Percentiles rank a stretch among this genome's conserved stretches.
Evolutionary conservation across 2,113 vertebrate species (phyloP).

Genomic region (Apodemus speciosus): DNA sequence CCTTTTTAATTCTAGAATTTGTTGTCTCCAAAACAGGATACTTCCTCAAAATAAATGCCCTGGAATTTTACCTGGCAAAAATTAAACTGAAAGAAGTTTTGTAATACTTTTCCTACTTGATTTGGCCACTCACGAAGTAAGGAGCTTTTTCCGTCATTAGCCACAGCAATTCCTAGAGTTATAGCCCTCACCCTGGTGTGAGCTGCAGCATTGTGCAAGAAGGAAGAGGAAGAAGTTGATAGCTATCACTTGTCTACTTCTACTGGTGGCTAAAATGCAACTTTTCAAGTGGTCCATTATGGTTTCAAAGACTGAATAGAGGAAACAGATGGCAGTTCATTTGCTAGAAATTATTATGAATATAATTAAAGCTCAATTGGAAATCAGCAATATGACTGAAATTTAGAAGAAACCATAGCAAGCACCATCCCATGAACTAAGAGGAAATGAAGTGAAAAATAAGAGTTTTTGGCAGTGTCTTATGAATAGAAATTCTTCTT

Average conservation of each 20-base stretch:
- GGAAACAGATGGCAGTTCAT: constrained; percentile 21
- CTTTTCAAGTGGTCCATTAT: neutral
- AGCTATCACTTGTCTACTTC: neutral
- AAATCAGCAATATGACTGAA: neutral
- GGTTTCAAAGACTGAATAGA: neutral
- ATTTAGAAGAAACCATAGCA: neutral
- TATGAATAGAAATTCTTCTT: neutral
- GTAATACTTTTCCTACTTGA: neutral
- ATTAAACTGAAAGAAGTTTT: neutral
- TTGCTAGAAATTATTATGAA: neutral
- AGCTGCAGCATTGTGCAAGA: neutral
- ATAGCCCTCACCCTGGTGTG: neutral
- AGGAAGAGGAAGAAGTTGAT: neutral
- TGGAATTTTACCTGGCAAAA: constrained; percentile 6
- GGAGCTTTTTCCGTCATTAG: neutral
- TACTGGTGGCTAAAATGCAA: neutral
- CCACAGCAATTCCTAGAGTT: neutral
- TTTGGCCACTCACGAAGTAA: neutral
- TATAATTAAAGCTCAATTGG: neutral
- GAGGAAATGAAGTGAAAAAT: neutral
- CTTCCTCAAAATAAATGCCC: neutral
- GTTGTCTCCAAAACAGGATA: neutral
- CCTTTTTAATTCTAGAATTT: neutral
- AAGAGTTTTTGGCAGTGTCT: neutral
- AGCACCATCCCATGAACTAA: neutral